Conservation (phyloP, 2,888 invertebrate species). For the Nysson spinosus region DNA sequence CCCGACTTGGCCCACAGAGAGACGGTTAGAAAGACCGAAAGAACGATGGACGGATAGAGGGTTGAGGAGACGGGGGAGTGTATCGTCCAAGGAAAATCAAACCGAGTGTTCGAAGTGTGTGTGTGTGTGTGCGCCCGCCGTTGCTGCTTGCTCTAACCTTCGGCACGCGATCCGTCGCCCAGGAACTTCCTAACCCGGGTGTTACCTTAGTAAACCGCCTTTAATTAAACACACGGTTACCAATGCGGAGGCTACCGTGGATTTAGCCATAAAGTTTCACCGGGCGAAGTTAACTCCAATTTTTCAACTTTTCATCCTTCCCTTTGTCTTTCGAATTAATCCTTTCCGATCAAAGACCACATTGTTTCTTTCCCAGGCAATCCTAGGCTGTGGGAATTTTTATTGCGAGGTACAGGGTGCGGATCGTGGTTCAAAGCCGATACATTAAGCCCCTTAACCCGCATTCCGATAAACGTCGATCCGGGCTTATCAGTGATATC, state of each 20-base stretch:
- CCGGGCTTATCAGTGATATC: slow-evolving; percentile 13
- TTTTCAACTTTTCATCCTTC: background rate
- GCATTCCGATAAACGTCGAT: slow-evolving; percentile 11
- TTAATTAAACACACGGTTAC: too few species aligned
- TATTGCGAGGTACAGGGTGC: too few species aligned
- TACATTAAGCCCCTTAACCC: slow-evolving; percentile 5
- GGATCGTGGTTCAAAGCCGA: background rate
- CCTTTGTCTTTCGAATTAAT: background rate
- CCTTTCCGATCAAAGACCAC: too few species aligned
- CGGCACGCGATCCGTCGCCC: slow-evolving; percentile 70
- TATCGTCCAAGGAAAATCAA: background rate
- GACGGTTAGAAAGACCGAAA: slow-evolving; percentile 22
- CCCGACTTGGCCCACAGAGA: slow-evolving; percentile 37
- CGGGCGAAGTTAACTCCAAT: background rate
- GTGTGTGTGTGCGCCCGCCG: too few species aligned
- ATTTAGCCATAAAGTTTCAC: too few species aligned
- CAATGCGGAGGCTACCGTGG: too few species aligned
- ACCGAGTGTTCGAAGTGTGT: slow-evolving; percentile 20
- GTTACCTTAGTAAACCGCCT: too few species aligned
- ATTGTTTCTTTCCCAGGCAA: too few species aligned
- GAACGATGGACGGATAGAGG: slow-evolving; percentile 19
- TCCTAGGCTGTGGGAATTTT: too few species aligned
- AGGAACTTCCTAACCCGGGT: too few species aligned
- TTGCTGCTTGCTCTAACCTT: slow-evolving; percentile 73
- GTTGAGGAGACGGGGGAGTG: background rate